These are phyloP conservation scores for Xanthia togata DNA, from an alignment of 2,888 invertebrate genomes.

Conservation along the genomic window DNA sequence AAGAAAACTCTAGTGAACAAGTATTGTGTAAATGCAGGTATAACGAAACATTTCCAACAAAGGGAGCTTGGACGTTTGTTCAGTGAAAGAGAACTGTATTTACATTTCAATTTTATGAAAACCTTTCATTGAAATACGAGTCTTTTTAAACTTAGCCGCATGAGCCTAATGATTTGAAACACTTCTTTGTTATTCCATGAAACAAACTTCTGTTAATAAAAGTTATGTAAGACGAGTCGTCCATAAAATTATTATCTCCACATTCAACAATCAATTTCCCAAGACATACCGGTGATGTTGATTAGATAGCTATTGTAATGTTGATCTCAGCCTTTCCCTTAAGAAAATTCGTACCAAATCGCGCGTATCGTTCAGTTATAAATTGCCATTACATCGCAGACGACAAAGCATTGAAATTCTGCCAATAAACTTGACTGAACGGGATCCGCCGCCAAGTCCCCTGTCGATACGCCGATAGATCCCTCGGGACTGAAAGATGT, in stretches of 20 bases:
- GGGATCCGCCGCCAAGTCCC: conserved; percentile 77
- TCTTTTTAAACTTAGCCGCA: conserved; percentile 10
- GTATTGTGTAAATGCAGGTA: conserved; percentile 44
- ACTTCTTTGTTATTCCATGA: conserved; percentile 3
- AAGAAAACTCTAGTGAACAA: conserved; percentile 37
- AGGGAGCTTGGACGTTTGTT: conserved; percentile 35
- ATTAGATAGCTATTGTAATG: conserved; percentile 69
- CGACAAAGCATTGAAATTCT: conserved; percentile 84
- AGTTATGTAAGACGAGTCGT: conserved; percentile 10
- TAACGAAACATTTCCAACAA: conserved; percentile 48
- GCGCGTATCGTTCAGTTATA: conserved; percentile 74
- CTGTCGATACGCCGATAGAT: conserved; percentile 80
- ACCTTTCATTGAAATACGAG: conserved; percentile 28
- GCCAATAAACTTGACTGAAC: conserved; percentile 83
- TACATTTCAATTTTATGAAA: conserved; percentile 33
- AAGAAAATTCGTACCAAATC: conserved; percentile 68
- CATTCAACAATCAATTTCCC: conserved; percentile 59
- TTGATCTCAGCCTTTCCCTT: conserved; percentile 65
- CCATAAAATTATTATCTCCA: conserved; percentile 54
- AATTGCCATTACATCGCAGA: conserved; percentile 79
- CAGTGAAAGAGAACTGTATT: conserved; percentile 28
- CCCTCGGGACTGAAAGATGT: conserved; percentile 81
- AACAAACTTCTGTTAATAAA: conserved; percentile 22
- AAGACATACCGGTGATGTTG: conserved; percentile 61
- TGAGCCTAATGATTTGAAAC: conserved; percentile 21